phyloP scores from a whole-genome alignment of 1,140 invertebrate species.

The Lordiphosa clarofinis region DNA sequence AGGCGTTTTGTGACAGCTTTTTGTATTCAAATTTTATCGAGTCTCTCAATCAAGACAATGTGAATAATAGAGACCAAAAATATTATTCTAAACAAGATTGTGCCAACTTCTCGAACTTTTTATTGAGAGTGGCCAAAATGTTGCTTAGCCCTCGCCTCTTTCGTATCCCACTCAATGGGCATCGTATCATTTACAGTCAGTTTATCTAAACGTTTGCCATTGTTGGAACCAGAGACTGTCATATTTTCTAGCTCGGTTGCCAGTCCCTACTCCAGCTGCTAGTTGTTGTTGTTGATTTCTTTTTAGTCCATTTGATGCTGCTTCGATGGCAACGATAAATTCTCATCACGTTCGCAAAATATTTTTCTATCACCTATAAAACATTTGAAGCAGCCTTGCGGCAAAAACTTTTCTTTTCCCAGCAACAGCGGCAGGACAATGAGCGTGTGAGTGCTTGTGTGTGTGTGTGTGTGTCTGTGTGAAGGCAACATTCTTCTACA shows the following conservation, averaged over 20 bases:
- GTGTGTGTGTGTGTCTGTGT: conserved; percentile 6
- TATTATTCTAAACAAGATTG: no score
- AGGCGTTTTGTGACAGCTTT: no score
- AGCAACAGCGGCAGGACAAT: conserved; percentile 34
- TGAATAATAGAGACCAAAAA: no score
- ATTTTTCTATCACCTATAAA: conserved; percentile 77
- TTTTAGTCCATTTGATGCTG: conserved; percentile 55
- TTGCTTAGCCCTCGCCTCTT: no score
- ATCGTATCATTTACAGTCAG: conserved; percentile 59
- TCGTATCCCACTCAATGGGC: conserved; percentile 12
- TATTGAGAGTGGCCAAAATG: no score
- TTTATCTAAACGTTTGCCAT: conserved; percentile 53
- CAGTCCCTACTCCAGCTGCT: conserved; percentile 3
- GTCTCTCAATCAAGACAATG: no score
- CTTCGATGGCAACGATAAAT: conserved; percentile 62
- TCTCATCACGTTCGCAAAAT: conserved; percentile 75
- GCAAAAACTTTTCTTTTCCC: conserved; percentile 46
- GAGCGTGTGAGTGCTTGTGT: conserved; percentile 34
- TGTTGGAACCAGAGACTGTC: conserved; percentile 21
- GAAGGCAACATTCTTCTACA: conserved; percentile 55
- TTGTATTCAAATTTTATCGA: no score
- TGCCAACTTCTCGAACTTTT: no score
- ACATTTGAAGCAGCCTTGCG: conserved; percentile 64
- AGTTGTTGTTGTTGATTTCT: conserved; percentile 22
- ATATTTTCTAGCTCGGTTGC: conserved; percentile 26